Conservation (phyloP, 2,797 vertebrate species). For the Selene dorsalis region DNA sequence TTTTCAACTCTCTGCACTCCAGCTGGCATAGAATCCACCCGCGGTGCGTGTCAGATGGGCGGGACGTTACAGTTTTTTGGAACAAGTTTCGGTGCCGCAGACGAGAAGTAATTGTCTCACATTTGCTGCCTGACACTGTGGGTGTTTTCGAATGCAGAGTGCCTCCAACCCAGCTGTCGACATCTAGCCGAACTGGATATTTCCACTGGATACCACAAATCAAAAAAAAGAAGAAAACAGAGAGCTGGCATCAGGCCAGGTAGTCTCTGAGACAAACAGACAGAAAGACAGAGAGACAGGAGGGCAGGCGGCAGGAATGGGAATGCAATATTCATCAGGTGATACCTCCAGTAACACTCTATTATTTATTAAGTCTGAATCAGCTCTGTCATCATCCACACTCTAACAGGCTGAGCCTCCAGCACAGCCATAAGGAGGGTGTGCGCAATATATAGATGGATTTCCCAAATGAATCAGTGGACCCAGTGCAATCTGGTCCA, state of each 20-base stretch:
- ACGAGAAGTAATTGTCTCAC: conserved; percentile 67
- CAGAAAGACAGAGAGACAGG: conserved; percentile 16
- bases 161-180: conserved; percentile 68
- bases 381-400: conserved; percentile 76
- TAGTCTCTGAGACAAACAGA: conserved; percentile 43
- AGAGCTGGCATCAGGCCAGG: conserved; percentile 55
- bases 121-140: conserved; percentile 63
- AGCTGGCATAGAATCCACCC: conserved; percentile 72
- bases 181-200: conserved; percentile 62
- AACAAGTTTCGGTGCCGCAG: conserved; percentile 63
- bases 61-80: conserved; percentile 55
- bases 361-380: conserved; percentile 82
- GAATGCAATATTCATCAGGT: conserved; percentile 79
- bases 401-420: conserved; percentile 70
- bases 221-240: background rate
- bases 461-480: conserved; percentile 74
- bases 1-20: conserved; percentile 54
- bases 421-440: conserved; percentile 67
- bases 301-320: conserved; percentile 42
- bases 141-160: conserved; percentile 67
- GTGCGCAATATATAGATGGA: conserved; percentile 66
- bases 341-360: conserved; percentile 76
- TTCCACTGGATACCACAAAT: conserved; percentile 49
- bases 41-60: conserved; percentile 66
- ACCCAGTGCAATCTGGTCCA: conserved; percentile 67